Percentiles rank a stretch among this genome's conserved stretches.
These are phyloP conservation scores for Puma concolor DNA, from an alignment of 2,113 vertebrate species.

Conservation along the genomic window DNA sequence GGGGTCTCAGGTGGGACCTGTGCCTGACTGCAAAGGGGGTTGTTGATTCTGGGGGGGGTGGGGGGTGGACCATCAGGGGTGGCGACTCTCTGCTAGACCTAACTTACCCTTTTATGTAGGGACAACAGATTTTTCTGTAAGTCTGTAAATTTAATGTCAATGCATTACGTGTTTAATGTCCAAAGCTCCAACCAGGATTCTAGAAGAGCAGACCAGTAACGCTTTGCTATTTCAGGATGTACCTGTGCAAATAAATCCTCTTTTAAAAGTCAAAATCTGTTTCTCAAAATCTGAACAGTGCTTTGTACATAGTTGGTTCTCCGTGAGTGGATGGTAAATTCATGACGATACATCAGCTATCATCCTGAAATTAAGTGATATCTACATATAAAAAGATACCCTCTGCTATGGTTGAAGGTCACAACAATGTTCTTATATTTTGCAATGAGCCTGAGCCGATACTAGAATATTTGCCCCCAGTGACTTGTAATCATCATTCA, in stretches of 20 bases:
- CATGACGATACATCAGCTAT: background rate
- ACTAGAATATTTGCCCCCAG: background rate
- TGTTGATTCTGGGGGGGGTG: background rate
- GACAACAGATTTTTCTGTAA: background rate
- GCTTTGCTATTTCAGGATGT: background rate
- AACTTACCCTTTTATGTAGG: background rate
- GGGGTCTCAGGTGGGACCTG: background rate
- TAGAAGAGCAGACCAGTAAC: background rate
- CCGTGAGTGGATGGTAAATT: background rate
- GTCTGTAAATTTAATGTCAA: background rate
- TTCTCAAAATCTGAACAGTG: background rate
- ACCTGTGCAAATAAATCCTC: background rate
- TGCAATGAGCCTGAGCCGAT: background rate
- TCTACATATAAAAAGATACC: background rate
- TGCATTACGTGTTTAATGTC: background rate
- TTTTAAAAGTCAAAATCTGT: slow-evolving; percentile 2
- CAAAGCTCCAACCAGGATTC: background rate
- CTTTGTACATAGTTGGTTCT: background rate
- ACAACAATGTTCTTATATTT: background rate
- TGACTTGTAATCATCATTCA: background rate
- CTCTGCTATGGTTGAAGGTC: background rate
- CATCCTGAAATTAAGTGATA: background rate
- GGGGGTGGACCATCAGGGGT: background rate
- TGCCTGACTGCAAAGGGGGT: background rate
- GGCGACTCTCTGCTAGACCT: background rate